Percentiles rank a stretch among this genome's conserved stretches.
phyloP scores from a whole-genome alignment of 2,113 vertebrate genomes.

The Semnornis frantzii region DNA sequence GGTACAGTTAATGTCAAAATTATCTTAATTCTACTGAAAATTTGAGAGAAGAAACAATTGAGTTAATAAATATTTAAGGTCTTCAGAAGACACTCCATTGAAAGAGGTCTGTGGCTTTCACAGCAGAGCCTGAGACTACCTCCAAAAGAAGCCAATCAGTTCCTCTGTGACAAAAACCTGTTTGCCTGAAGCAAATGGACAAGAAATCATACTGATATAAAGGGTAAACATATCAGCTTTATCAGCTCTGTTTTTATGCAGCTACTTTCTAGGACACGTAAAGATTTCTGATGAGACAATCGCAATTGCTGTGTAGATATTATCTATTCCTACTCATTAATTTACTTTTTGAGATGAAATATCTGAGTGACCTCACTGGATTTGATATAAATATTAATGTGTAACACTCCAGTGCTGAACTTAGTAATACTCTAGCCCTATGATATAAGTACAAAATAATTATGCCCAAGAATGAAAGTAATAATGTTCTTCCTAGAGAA shows the following conservation, averaged over 20 bases:
- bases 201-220: not conserved
- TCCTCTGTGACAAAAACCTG: not conserved
- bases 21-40: not conserved
- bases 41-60: not conserved
- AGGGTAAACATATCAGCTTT: not conserved
- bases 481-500: not conserved
- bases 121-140: not conserved
- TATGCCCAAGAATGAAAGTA: not conserved
- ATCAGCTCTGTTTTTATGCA: not conserved
- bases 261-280: not conserved
- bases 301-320: not conserved
- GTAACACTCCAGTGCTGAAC: not conserved
- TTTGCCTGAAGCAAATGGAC: not conserved
- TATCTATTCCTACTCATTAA: not conserved
- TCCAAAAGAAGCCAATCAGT: not conserved
- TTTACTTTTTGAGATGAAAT: conserved; percentile 24
- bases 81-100: not conserved
- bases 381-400: conserved; percentile 11
- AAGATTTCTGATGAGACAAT: not conserved
- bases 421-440: conserved; percentile 1
- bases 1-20: not conserved
- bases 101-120: not conserved
- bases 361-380: not conserved
- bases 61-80: not conserved
- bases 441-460: not conserved